Conservation (phyloP, 2,797 vertebrate species). For the Mus caroli region DNA sequence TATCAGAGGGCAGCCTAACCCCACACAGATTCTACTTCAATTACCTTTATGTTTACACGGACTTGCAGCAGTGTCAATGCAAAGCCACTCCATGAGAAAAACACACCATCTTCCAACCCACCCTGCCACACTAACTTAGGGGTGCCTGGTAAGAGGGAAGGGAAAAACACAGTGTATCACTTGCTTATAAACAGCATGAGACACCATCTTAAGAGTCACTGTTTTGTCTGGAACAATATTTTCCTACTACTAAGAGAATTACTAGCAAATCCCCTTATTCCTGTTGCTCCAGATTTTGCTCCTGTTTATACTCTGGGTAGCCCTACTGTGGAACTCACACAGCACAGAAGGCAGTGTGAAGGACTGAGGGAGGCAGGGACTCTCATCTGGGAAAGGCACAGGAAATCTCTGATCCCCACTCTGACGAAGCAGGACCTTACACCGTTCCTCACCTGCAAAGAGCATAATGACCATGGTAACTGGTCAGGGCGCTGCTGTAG, state of each 20-base stretch:
- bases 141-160: background rate
- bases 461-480: background rate
- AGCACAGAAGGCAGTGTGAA: background rate
- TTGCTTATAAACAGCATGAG: background rate
- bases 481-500: background rate
- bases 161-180: background rate
- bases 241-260: slow-evolving; percentile 16
- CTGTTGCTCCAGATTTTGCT: slow-evolving; percentile 34
- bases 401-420: background rate
- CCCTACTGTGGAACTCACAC: background rate
- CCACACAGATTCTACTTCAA: slow-evolving; percentile 33
- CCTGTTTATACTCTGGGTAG: background rate
- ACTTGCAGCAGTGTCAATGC: background rate
- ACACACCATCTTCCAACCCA: too few relatives aligned
- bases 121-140: background rate
- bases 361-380: background rate
- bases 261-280: slow-evolving; percentile 45
- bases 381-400: background rate
- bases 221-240: background rate
- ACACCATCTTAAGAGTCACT: slow-evolving; percentile 19
- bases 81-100: slow-evolving; percentile 46
- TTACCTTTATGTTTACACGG: slow-evolving; percentile 16
- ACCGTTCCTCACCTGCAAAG: background rate
- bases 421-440: background rate
- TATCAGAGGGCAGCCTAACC: slow-evolving; percentile 43